These are phyloP conservation scores for Microcebus jonahi DNA, from an alignment of 2,113 vertebrate genomes.

Conservation along the genomic window DNA sequence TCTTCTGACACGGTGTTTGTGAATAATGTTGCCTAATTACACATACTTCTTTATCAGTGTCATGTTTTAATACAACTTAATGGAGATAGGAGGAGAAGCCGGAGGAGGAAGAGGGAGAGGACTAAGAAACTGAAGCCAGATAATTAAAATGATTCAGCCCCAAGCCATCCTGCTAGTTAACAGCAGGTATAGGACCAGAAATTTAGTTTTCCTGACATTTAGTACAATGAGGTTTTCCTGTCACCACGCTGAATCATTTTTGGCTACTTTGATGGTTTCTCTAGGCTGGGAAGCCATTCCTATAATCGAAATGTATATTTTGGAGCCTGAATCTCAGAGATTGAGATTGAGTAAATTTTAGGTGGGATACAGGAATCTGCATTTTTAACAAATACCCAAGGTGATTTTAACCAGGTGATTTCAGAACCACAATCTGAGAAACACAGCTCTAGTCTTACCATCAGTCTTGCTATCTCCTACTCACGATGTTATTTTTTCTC, in stretches of 20 bases:
- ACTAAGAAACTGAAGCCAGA: not conserved
- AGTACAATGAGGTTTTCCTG: not conserved
- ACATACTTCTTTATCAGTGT: conserved; percentile 51
- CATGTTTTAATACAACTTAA: conserved; percentile 60
- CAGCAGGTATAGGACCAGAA: not conserved
- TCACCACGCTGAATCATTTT: not conserved
- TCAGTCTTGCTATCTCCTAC: not conserved
- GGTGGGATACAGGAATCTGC: not conserved
- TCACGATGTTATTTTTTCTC: not conserved
- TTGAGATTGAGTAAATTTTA: not conserved
- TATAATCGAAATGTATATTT: not conserved
- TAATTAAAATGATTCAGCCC: conserved; percentile 49
- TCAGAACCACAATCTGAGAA: not conserved
- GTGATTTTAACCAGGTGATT: not conserved
- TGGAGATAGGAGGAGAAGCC: not conserved
- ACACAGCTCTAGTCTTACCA: not conserved
- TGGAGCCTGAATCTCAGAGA: not conserved
- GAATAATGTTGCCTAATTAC: conserved; percentile 62
- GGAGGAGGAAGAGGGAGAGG: not conserved
- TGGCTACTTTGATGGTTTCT: not conserved
- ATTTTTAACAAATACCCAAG: not conserved
- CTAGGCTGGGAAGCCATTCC: not conserved
- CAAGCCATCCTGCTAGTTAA: not conserved
- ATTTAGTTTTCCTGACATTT: not conserved
- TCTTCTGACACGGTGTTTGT: conserved; percentile 44